Evolutionary conservation across 1,140 invertebrate genomes (phyloP), one percentile per base, ranked within the genome.

Genomic region (Potamilus streckersoni): DNA sequence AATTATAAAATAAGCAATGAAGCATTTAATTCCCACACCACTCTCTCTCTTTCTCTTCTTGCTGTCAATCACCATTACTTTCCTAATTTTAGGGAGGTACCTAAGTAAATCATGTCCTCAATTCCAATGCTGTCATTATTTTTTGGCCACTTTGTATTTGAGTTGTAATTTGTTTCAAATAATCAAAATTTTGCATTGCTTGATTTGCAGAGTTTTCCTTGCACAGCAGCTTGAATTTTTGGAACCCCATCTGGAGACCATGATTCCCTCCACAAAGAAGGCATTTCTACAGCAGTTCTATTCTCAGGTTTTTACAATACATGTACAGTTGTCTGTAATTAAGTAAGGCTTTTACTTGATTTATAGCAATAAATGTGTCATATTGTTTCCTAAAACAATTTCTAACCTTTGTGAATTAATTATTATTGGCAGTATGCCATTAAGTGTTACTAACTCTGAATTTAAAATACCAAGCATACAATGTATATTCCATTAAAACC

Each of bases 191-290:
- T 49, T 49, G 4, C 6, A 62, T 71, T 60, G 12, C 63, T 64
- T 68, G n/a, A 59, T 67, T 74, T 79, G 8, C 76, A 92, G 91
- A 3, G 93, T 96, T 83, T 98, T 97, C 91, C 91, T 98, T 80
- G 93, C 95, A 2, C 93, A 94, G 81, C 97, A 98, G 89, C 95
- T 96, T 79, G 93, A 96, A 85, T 92, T 93, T 67, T 90, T 99
- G 0, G 94, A 94, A 77, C 92, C 93, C 14, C 96, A 97, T 87
- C 91, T 98, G 81, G 94, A 92, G 73, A 79, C 84, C 56, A 79
- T 90, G 63, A 85, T 91, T 69, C 89, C 89, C 16, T 61, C 80
- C 23, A 87, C 92, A 70, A 94, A 93, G 82, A 92, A 92, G 80
- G 91, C 93, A 78, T 92, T 94, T 79, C 88, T 94, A 69, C 93